Base-by-base conservation (phyloP, 2,797 vertebrate species). In the Cossypha heuglini region DNA sequence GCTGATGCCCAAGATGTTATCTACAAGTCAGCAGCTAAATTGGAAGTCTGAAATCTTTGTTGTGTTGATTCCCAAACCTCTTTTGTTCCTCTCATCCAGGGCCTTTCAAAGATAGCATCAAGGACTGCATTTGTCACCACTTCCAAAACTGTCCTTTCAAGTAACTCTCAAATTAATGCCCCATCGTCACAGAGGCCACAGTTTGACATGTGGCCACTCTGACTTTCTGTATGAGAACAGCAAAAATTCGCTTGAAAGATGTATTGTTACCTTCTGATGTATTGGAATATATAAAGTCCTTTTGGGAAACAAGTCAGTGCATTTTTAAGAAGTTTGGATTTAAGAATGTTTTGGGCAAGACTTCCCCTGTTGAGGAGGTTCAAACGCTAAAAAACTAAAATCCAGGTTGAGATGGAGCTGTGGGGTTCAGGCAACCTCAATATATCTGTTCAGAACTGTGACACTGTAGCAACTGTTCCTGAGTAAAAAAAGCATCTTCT, bases 1-100 rank as follows among this genome's bases (percentile, higher is more conserved):
- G 81, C 81, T 92, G 94, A 91, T 95, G 80, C 71, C 76, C 92
- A 88, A 83, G 63, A 81, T 72, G 59, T 84, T 87, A 55, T 26
- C 43, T 52, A 75, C 62, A 86, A 76, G 89, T 88, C 59, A 67
- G 29, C 42, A 61, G 43, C 63, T 91, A 81, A 95, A 89, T 29
- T 75, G 46, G 66, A 86, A 73, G 76, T 66, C 67, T 84, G 66
- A 92, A 89, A 67, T 75, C 91, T 79, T 84, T 55, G 38, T 66
- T 88, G 8, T 59, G 51, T 83, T 85, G 26, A 52, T 88, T 84
- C 31, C 58, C 42, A 83, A 84, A 26, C 49, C 37, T 90, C 61
- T 85, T 59, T 29, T 63, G 46, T 90, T 80, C 57, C 45, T 77
- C 69, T 89, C 43, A 48, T 11, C 22, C 48, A 78, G 21, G 43